Conservation (phyloP, 2,888 invertebrate species). For the Rapana venosa region DNA sequence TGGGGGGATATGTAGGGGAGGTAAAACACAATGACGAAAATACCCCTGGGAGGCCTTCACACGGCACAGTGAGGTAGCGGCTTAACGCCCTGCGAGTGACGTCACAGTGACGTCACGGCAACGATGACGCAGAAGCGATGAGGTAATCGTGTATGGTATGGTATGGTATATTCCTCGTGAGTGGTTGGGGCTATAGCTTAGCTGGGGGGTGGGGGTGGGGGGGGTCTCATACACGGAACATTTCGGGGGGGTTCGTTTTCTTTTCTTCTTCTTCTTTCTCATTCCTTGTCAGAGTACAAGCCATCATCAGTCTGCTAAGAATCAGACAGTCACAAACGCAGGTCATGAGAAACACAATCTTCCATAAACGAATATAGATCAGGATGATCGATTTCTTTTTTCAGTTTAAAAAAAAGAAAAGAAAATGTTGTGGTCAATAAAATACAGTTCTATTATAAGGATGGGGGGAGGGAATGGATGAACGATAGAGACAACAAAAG, state of each 20-base stretch:
- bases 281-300: background rate
- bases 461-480: too few species aligned
- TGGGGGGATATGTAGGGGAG: background rate
- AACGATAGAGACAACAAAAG: too few species aligned
- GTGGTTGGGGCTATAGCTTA: background rate
- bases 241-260: too few species aligned
- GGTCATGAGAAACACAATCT: background rate
- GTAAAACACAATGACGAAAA: constrained; percentile 12
- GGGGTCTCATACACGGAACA: background rate
- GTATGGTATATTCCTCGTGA: constrained; percentile 4
- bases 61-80: constrained; percentile 40
- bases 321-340: background rate
- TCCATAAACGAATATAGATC: too few species aligned
- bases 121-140: constrained; percentile 43
- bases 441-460: too few species aligned
- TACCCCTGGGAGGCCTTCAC: constrained; percentile 38
- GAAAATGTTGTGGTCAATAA: too few species aligned
- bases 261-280: background rate
- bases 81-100: constrained; percentile 41
- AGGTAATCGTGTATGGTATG: constrained; percentile 27
- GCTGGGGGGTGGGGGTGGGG: too few species aligned
- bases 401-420: too few species aligned
- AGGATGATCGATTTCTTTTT: too few species aligned
- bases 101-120: constrained; percentile 31
- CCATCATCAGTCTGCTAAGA: background rate